Evolutionary conservation across 1,140 invertebrate species (phyloP).

Genomic region (Saccostrea cuccullata): DNA sequence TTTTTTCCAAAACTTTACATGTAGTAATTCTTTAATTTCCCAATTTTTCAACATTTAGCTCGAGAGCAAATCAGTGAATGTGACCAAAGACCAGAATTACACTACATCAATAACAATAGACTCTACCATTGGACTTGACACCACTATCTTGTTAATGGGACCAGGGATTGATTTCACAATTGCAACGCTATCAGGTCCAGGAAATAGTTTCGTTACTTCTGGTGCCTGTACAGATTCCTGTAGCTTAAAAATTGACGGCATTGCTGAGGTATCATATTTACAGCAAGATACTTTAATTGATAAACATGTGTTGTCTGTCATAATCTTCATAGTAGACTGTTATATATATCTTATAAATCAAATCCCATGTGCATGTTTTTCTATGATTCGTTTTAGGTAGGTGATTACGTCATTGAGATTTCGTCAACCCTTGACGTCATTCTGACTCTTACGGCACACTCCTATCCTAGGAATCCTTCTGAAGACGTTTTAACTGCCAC

Average conservation of each 20-base stretch:
- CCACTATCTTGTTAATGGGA: background rate
- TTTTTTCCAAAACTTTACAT: background rate
- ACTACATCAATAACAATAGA: background rate
- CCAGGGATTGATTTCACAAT: background rate
- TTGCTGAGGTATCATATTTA: background rate
- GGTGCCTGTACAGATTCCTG: background rate
- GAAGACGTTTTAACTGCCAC: background rate
- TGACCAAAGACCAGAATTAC: background rate
- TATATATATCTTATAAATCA: background rate
- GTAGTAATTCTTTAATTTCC: background rate
- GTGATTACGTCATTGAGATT: background rate
- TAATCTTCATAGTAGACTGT: background rate
- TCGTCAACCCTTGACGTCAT: background rate
- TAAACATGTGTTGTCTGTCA: background rate
- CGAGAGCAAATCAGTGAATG: slow-evolving; percentile 21
- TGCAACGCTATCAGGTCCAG: background rate
- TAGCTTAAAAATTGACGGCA: background rate
- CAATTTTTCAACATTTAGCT: background rate
- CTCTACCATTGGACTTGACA: background rate
- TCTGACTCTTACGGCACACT: background rate
- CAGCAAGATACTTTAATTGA: background rate
- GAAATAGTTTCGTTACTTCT: background rate
- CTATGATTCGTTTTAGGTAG: background rate
- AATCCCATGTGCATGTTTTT: background rate
- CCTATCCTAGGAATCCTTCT: background rate